These are phyloP conservation scores for Miniopterus natalensis DNA, from an alignment of 2,113 vertebrate species.

Conservation along the genomic window DNA sequence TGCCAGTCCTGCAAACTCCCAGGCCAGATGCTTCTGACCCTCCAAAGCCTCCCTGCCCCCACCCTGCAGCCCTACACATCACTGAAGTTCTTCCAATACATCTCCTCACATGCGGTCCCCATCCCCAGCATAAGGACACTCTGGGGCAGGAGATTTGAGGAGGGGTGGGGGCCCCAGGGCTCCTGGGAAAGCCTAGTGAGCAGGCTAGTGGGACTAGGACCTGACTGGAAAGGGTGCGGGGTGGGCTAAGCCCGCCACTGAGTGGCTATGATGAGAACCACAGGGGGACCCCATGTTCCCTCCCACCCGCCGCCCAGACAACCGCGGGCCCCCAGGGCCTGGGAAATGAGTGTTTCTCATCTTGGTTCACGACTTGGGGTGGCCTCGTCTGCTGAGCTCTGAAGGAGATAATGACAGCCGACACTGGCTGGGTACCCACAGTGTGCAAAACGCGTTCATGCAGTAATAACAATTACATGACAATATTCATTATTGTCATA, in stretches of 20 bases:
- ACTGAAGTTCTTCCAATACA: not conserved
- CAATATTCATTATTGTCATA: not conserved
- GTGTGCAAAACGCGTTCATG: not conserved
- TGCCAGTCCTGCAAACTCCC: too few relatives aligned
- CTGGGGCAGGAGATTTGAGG: not conserved
- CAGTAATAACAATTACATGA: not conserved
- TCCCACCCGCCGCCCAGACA: fast-evolving
- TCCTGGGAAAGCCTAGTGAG: not conserved
- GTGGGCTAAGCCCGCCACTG: conserved; percentile 34
- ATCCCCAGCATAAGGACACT: not conserved
- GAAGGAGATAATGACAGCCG: not conserved
- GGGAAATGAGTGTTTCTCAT: not conserved
- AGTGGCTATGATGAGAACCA: not conserved
- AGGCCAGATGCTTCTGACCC: not conserved
- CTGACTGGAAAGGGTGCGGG: not conserved
- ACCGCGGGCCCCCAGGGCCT: fast-evolving
- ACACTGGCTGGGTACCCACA: too few relatives aligned
- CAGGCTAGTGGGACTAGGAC: fast-evolving
- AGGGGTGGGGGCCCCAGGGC: not conserved
- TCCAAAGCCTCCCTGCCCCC: not conserved
- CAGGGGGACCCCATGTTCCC: not conserved
- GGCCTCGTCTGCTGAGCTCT: not conserved
- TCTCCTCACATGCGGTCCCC: fast-evolving
- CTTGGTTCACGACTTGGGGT: not conserved
- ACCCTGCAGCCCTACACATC: not conserved